A percentile compares a stretch with the other conserved stretches of the same genome.
Evolutionary conservation across 2,113 vertebrate species (phyloP).

Genomic region (Heteronetta atricapilla): DNA sequence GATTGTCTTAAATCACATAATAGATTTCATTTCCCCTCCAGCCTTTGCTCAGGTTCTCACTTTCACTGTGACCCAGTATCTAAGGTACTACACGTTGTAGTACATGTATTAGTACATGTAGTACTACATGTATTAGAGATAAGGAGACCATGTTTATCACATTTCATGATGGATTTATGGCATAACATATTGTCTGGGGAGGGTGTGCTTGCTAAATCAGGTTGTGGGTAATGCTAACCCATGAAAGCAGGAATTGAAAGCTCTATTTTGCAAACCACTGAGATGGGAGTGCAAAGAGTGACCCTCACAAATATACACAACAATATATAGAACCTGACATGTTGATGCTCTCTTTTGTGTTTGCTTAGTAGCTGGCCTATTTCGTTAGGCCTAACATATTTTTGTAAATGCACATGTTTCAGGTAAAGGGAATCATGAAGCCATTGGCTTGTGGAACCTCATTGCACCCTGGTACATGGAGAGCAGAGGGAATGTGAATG

Average conservation of each 20-base stretch:
- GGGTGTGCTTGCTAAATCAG: not conserved
- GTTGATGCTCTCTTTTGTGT: not conserved
- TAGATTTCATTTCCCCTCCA: not conserved
- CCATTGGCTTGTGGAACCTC: not conserved
- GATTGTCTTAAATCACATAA: slow-evolving; percentile 20
- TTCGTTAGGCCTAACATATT: not conserved
- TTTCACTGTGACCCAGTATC: not conserved
- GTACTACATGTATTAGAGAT: not conserved
- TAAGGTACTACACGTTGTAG: not conserved
- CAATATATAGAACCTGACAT: not conserved
- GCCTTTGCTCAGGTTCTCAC: slow-evolving; percentile 16
- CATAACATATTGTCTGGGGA: not conserved
- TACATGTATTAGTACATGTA: no score
- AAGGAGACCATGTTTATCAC: not conserved
- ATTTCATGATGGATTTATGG: not conserved
- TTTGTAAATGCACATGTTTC: not conserved
- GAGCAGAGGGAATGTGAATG: not conserved
- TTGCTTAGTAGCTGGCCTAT: not conserved
- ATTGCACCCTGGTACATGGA: accelerated
- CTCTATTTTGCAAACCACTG: not conserved
- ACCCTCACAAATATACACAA: not conserved
- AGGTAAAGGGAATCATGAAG: not conserved
- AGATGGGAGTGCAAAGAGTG: not conserved
- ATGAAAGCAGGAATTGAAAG: not conserved
- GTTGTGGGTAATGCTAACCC: not conserved